phyloP scores from a whole-genome alignment of 2,797 vertebrate genomes.

The Danio kyathit region DNA sequence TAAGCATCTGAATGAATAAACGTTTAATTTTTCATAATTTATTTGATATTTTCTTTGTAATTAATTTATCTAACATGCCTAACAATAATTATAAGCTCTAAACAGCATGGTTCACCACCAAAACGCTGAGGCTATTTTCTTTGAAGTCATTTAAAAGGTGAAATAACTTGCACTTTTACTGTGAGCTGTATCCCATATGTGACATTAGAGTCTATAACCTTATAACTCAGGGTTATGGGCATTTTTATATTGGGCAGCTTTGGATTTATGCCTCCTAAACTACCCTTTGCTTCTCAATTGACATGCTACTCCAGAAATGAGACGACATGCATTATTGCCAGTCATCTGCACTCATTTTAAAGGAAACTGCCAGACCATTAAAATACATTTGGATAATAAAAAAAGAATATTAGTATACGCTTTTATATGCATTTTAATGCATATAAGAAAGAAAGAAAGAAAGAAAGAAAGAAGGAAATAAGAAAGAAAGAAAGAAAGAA shows the following conservation, averaged over 20 bases:
- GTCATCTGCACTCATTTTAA: background rate
- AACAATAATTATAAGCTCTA: background rate
- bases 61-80: background rate
- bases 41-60: too few relatives aligned
- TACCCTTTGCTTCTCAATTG: conserved; percentile 60
- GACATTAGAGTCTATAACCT: conserved; percentile 62
- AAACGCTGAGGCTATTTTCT: conserved; percentile 55
- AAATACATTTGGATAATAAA: background rate
- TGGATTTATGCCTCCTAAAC: conserved; percentile 67
- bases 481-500: background rate
- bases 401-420: background rate
- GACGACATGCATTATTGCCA: conserved; percentile 20
- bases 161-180: conserved; percentile 60
- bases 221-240: conserved; percentile 69
- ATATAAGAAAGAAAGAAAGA: too few relatives aligned
- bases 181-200: conserved; percentile 65
- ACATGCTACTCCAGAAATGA: conserved; percentile 47
- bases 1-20: too few relatives aligned
- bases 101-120: conserved; percentile 53
- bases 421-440: too few relatives aligned
- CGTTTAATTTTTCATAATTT: too few relatives aligned
- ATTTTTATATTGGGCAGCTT: conserved; percentile 63
- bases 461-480: too few relatives aligned
- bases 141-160: conserved; percentile 54
- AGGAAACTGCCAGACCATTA: background rate